Evolutionary conservation across 2,888 invertebrate genomes (phyloP), one percentile per base, ranked within the genome.

Genomic region (Omphaloscelis lunosa): DNA sequence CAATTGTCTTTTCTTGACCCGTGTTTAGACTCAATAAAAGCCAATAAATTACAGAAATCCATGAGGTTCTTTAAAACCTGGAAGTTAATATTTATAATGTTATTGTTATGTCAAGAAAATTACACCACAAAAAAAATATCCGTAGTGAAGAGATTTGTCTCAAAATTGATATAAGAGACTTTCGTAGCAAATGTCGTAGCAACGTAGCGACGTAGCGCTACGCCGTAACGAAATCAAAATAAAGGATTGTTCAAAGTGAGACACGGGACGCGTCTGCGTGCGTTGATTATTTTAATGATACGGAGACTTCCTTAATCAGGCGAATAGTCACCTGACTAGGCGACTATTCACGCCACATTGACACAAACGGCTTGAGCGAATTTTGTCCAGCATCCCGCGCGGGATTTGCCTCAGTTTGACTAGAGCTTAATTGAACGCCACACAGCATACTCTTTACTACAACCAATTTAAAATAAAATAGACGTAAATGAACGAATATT

Each of bases 171-270:
- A 8, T 5, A 4, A 15, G 4, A 15, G 4, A 15, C 0, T 77
- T 66, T 48, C 73, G 79, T 77, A 70, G 70, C 65, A 48, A 75
- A 75, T 17, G 0, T 41, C 72, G 78, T 63, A 72, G 80, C 56
- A n/a, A 15, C 45, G 65, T 80, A 80, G 66, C 66, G 0, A 3
- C 63, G 79, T 75, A 75, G 79, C 83, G 4, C 51, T 8, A 6
- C 41, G n/a, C 12, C 53, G 58, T 74, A 59, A 11, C 70, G 39
- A 76, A 58, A 83, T 75, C 61, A 72, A 74, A 78, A 75, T 71
- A 58, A 61, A 61, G 34, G 29, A 23, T 7, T 61, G 11, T 12
- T 61, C 29, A 34, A 59, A 59, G 59, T 59, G 15, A 27, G 27
- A 27, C 27, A 8, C 51, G 20, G 8, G 8, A 58, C 27, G 3